Conservation (phyloP, 2,888 invertebrate species). For the Gnatocerus cornutus region DNA sequence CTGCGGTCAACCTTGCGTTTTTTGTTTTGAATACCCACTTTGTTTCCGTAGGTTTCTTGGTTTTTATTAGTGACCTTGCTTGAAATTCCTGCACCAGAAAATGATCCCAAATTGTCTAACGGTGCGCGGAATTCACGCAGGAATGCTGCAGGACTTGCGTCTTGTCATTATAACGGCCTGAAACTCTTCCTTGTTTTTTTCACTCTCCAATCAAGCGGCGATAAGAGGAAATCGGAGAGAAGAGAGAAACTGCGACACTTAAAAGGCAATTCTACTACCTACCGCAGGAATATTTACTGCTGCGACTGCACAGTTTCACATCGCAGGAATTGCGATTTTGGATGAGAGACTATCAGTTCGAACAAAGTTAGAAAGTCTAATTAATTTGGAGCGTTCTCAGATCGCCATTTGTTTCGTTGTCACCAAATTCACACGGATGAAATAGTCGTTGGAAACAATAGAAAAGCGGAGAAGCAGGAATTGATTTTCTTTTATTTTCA, state of each 20-base stretch:
- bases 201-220: not conserved
- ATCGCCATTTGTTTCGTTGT: not conserved
- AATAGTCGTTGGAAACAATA: not conserved
- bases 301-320: not conserved
- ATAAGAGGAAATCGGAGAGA: slow-evolving; percentile 24
- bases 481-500: slow-evolving; percentile 2
- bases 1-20: not conserved
- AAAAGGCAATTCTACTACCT: not conserved
- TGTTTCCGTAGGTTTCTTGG: too few species aligned
- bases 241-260: slow-evolving; percentile 15
- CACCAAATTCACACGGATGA: slow-evolving; percentile 3
- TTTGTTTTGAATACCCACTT: too few species aligned
- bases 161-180: slow-evolving; percentile 23
- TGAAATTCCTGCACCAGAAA: not conserved
- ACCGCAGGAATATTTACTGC: not conserved
- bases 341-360: not conserved
- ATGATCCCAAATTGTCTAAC: not conserved
- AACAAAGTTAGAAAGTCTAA: slow-evolving; percentile 5
- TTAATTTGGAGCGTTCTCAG: not conserved
- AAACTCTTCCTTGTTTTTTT: slow-evolving; percentile 28
- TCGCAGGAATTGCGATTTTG: not conserved
- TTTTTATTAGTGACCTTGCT: not conserved
- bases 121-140: slow-evolving; percentile 1
- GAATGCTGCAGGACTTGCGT: slow-evolving; percentile 12
- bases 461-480: not conserved